Conservation (phyloP, 1,140 invertebrate species). For the Heliconius hewitsoni region DNA sequence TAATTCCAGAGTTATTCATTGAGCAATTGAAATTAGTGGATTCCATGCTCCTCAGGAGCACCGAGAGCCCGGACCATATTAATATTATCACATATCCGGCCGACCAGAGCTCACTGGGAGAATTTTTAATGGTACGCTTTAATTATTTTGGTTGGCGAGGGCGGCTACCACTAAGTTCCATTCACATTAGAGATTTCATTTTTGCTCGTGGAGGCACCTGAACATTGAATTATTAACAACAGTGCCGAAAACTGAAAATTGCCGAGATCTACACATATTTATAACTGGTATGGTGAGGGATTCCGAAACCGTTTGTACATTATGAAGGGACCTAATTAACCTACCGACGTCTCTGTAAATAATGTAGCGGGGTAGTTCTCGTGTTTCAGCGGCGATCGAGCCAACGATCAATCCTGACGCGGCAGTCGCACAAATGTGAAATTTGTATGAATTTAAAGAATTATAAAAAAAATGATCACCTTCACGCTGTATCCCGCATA, state of each 20-base stretch:
- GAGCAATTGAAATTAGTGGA: slow-evolving; percentile 44
- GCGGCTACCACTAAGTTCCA: slow-evolving; percentile 68
- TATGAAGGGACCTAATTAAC: slow-evolving; percentile 76
- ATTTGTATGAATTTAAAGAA: too few relatives aligned
- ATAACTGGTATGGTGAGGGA: slow-evolving; percentile 66
- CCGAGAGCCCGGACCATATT: slow-evolving; percentile 58
- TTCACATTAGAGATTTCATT: slow-evolving; percentile 79
- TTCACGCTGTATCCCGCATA: too few relatives aligned
- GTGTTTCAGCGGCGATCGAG: background rate
- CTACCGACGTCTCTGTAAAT: slow-evolving; percentile 64
- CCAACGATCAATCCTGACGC: background rate
- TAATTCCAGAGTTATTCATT: slow-evolving; percentile 32
- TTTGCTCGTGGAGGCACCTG: slow-evolving; percentile 69
- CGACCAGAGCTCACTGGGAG: slow-evolving; percentile 64
- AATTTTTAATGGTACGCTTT: slow-evolving; percentile 79
- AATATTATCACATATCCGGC: slow-evolving; percentile 79
- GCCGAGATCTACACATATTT: slow-evolving; percentile 68
- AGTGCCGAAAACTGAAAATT: slow-evolving; percentile 76
- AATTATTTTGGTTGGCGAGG: slow-evolving; percentile 73
- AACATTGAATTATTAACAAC: slow-evolving; percentile 70
- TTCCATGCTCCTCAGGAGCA: slow-evolving; percentile 47
- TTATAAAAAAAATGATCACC: too few relatives aligned
- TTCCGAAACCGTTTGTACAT: slow-evolving; percentile 72
- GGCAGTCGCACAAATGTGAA: background rate
- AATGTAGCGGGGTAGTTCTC: slow-evolving; percentile 46